Evolutionary conservation across 2,888 invertebrate genomes (phyloP).

Genomic region (Macrosoma leucophasiata): DNA sequence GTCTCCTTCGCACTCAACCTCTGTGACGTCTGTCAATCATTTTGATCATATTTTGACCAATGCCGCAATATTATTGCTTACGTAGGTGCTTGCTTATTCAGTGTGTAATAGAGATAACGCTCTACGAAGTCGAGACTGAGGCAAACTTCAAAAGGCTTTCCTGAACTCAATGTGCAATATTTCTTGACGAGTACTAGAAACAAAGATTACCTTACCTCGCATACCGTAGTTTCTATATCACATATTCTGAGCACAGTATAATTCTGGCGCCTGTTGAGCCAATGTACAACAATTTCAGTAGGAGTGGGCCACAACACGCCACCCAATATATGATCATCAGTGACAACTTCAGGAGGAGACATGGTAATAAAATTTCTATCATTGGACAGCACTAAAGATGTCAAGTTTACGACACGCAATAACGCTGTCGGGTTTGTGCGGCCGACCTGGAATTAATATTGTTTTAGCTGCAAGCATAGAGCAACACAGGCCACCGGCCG

Average conservation of each 20-base stretch:
- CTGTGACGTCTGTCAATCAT: too few relatives aligned
- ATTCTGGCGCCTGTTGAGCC: conserved; percentile 92
- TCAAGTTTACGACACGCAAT: conserved; percentile 78
- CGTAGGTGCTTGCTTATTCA: too few relatives aligned
- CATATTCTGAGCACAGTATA: conserved; percentile 78
- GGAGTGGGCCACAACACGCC: conserved; percentile 84
- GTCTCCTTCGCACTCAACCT: too few relatives aligned
- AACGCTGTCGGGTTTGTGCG: conserved; percentile 82
- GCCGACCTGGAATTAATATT: conserved; percentile 74
- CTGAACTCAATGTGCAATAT: too few relatives aligned
- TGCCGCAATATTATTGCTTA: too few relatives aligned
- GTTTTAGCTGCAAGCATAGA: too few relatives aligned
- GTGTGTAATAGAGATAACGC: too few relatives aligned
- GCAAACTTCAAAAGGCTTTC: too few relatives aligned
- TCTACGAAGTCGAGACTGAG: too few relatives aligned
- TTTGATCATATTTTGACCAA: too few relatives aligned
- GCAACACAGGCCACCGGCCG: too few relatives aligned
- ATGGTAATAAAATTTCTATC: conserved; percentile 39
- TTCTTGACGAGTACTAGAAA: too few relatives aligned
- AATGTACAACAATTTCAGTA: conserved; percentile 80
- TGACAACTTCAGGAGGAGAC: conserved; percentile 62
- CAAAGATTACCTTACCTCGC: conserved; percentile 53
- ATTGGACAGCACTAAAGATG: conserved; percentile 32
- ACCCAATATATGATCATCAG: conserved; percentile 79
- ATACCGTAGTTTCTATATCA: conserved; percentile 42